Evolutionary conservation across 2,797 vertebrate genomes (phyloP), one percentile per base, ranked within the genome.

Genomic region (Catharus ustulatus): DNA sequence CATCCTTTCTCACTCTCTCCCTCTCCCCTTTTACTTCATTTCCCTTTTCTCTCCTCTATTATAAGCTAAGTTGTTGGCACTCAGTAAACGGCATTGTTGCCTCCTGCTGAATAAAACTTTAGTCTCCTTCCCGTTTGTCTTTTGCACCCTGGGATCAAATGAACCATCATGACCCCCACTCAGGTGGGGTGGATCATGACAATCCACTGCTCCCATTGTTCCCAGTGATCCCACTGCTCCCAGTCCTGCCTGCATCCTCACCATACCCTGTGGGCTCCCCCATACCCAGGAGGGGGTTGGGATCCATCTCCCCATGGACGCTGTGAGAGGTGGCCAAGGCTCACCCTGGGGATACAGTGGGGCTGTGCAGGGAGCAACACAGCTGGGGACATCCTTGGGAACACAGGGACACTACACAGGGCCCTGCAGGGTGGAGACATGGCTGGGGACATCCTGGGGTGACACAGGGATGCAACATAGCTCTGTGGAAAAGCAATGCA

Each of bases 241-340:
- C 61, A 34, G 49, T 58, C 71, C 59, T 62, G 34, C 58, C 86
- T 19, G 21, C 58, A 51, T 30, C 71, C 36, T 80, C 15, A 0
- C 23, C 3, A 0, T 26, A 38, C 61, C 36, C 24, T 43, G 20
- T 2, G 0, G 0, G 23, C 22, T n/a, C 21, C n/a, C 59, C n/a
- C 0, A 0, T 13, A 4, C 17, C 20, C 2, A 0, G 24, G 14
- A 22, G 10, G 27, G 23, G 5, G 4, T 3, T 51, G 0, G 5
- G 46, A 30, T 34, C 55, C 73, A 13, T 38, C 64, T 36, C 49
- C 66, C 73, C 24, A 3, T 20, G 23, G 40, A 19, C 16, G 30
- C 45, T 38, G 43, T 3, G 0, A 7, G 49, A 46, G 8, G 1
- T 1, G 2, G 26, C 42, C 71, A 46, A 23, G 62, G 52, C 71